These are phyloP conservation scores for Silvanus unidentatus DNA, from an alignment of 2,888 invertebrate genomes.

Conservation along the genomic window DNA sequence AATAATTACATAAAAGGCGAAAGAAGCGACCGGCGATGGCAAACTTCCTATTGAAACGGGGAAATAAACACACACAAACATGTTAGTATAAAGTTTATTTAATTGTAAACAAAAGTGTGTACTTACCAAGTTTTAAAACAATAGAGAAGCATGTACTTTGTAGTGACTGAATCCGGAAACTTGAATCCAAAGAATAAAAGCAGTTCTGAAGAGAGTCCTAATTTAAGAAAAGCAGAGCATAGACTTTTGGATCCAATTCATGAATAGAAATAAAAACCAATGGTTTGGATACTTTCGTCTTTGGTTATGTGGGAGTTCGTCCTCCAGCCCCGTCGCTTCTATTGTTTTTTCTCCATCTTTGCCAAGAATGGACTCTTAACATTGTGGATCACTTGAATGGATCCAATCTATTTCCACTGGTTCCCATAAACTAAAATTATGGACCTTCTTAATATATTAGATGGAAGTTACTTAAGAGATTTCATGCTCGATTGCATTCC, in stretches of 20 bases:
- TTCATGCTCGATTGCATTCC: conserved; percentile 26
- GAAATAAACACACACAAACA: conserved; percentile 19
- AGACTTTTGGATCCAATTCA: conserved; percentile 38
- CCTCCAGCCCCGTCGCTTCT: conserved; percentile 21
- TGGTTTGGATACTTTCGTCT: conserved; percentile 41
- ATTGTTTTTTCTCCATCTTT: conserved; percentile 34
- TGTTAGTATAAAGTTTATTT: conserved; percentile 17
- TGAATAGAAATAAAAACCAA: conserved; percentile 45
- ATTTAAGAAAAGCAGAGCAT: conserved; percentile 25
- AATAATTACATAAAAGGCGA: conserved; percentile 24
- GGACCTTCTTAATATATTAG: conserved; percentile 41
- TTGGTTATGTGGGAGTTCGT: conserved; percentile 20
- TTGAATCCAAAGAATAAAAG: conserved; percentile 12
- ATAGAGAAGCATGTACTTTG: background rate
- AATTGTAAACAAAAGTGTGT: conserved; percentile 16
- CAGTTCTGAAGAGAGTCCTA: conserved; percentile 16
- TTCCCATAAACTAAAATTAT: conserved; percentile 42
- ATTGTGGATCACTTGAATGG: conserved; percentile 40
- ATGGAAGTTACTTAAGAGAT: conserved; percentile 38
- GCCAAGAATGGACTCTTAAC: conserved; percentile 38
- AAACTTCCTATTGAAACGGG: conserved; percentile 21
- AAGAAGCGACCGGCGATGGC: conserved; percentile 17
- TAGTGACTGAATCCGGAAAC: conserved; percentile 5
- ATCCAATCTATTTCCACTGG: conserved; percentile 40
- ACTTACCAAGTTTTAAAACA: conserved; percentile 18